phyloP scores from a whole-genome alignment of 2,113 vertebrate genomes.

The Stegastes partitus region DNA sequence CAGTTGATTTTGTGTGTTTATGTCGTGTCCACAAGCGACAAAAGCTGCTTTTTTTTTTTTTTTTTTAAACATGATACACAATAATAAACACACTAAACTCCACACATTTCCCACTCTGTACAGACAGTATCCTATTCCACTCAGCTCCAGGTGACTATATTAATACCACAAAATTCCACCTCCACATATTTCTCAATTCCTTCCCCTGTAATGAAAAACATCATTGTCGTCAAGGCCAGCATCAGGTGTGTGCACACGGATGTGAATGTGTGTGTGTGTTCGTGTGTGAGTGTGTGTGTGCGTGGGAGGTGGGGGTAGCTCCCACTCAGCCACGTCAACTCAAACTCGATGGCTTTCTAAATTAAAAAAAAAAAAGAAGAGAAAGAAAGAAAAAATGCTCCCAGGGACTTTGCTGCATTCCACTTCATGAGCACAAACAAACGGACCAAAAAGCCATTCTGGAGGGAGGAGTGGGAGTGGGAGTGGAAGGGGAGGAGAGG shows the following conservation, averaged over 20 bases:
- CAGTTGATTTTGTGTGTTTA: slow-evolving; percentile 26
- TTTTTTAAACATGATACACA: slow-evolving; percentile 14
- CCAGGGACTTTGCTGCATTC: slow-evolving; percentile 82
- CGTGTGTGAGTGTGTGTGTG: slow-evolving; percentile 27
- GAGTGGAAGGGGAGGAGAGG: slow-evolving; percentile 5
- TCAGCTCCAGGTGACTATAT: slow-evolving; percentile 40
- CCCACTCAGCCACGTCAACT: slow-evolving; percentile 66
- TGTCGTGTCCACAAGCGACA: background rate
- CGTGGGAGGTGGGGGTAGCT: slow-evolving; percentile 41
- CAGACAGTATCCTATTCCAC: slow-evolving; percentile 41
- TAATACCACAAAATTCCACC: slow-evolving; percentile 58
- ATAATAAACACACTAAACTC: slow-evolving; percentile 27
- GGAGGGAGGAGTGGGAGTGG: slow-evolving; percentile 60
- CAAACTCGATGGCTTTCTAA: slow-evolving; percentile 78
- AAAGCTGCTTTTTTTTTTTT: slow-evolving; percentile 19
- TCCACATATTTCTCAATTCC: slow-evolving; percentile 61
- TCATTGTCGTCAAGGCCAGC: slow-evolving; percentile 77
- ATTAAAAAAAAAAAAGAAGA: slow-evolving; percentile 56
- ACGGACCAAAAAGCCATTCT: slow-evolving; percentile 80
- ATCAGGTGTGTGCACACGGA: slow-evolving; percentile 55
- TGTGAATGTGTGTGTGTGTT: slow-evolving; percentile 36
- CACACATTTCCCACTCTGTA: slow-evolving; percentile 24
- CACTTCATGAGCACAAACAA: slow-evolving; percentile 82
- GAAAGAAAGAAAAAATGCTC: slow-evolving; percentile 71
- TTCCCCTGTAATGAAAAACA: slow-evolving; percentile 70